Evolutionary conservation across 2,113 vertebrate genomes (phyloP), one percentile per base, ranked within the genome.

Genomic region (Pygoscelis adeliae): DNA sequence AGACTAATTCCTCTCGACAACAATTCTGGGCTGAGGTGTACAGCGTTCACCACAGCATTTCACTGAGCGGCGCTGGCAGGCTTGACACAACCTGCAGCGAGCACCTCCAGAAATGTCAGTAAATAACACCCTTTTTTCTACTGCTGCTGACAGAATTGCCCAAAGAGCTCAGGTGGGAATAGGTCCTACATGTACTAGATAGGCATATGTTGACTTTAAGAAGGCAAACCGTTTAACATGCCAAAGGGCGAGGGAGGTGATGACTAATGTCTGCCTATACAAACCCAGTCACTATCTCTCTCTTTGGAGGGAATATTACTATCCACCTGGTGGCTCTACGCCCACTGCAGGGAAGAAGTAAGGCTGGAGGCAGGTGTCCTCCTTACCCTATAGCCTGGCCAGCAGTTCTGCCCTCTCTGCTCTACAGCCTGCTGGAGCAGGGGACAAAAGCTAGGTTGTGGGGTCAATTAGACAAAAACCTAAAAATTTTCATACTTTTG

Each of bases 361-460:
- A 47, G 34, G 21, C 38, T 63, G n/a, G 25, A 77, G 14, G 16
- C 12, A 63, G 11, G 9, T 16, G 13, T 27, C 63, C 32, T 56
- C 9, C 1, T 11, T 11, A 56, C 66, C 36, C 44, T 36, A 13
- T 25, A 73, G 17, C 10, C 1, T 0, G 1, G 12, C 20, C 40
- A 52, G 49, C 22, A 65, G 21, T 7, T 20, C 13, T 81, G 34
- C 36, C 30, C 26, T 78, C 15, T 9, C 22, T 55, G 42, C 42
- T 82, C n/a, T 49, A 58, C n/a, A 52, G 32, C 16, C 11, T 44
- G 44, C 26, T 23, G 13, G 7, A 83, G 20, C 20, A 76, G 36
- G 9, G 29, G 34, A 44, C 7, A 44, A 61, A 83, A 83, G 34
- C 26, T 52, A 70, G 16, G 29, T 34, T 92, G 29, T 63, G 44